phyloP scores from a whole-genome alignment of 2,888 invertebrate genomes.

The Lasioglossum oenotherae region DNA sequence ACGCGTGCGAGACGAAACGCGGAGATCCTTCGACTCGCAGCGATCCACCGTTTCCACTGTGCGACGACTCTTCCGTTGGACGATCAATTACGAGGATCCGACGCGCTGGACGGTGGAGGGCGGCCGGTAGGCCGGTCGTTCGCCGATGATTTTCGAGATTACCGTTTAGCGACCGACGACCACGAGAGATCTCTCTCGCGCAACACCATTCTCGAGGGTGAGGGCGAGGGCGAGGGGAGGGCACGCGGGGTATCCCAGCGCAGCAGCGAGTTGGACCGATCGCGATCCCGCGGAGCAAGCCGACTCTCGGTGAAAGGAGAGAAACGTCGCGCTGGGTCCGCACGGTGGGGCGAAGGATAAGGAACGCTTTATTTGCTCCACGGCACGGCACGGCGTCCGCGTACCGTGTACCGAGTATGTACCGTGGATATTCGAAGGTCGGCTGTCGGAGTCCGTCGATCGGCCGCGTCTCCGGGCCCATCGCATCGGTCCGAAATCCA shows the following conservation, averaged over 20 bases:
- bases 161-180: conserved; percentile 25
- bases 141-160: conserved; percentile 10
- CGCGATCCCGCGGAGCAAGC: conserved; percentile 44
- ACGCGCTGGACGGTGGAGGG: conserved; percentile 5
- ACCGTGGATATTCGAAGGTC: conserved; percentile 52
- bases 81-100: conserved; percentile 1
- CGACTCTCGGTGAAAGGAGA: conserved; percentile 70
- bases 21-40: not conserved
- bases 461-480: not conserved
- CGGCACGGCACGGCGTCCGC: conserved; percentile 30
- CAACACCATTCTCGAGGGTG: not conserved
- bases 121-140: not conserved
- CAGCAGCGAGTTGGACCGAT: conserved; percentile 27
- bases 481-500: not conserved
- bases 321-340: conserved; percentile 58
- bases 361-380: conserved; percentile 40
- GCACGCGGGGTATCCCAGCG: not conserved
- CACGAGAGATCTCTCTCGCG: conserved; percentile 7
- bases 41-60: conserved; percentile 3
- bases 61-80: not conserved
- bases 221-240: not conserved
- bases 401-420: conserved; percentile 4
- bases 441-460: not conserved
- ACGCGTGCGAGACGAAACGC: conserved; percentile 25
- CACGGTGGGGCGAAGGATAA: conserved; percentile 67